Conservation (phyloP, 1,140 invertebrate species). For the Ostrea denselamellosa region DNA sequence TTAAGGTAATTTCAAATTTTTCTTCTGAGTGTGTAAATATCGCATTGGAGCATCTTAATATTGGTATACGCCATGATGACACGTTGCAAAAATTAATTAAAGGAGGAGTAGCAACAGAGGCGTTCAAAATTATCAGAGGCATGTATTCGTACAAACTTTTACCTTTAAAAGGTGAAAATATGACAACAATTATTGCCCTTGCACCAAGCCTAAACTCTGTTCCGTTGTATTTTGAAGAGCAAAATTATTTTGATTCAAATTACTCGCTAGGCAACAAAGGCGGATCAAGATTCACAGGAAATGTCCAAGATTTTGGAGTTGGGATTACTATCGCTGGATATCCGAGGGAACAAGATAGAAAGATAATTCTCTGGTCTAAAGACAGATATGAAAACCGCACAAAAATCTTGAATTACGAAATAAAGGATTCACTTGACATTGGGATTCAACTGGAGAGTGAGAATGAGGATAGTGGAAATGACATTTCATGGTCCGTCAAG, state of each 20-base stretch:
- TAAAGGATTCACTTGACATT: constrained; percentile 36
- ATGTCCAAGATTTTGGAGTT: not conserved
- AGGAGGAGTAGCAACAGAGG: not conserved
- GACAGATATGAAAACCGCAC: constrained; percentile 44
- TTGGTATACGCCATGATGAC: not conserved
- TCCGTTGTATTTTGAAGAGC: not conserved
- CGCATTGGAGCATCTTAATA: not conserved
- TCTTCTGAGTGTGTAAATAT: not conserved
- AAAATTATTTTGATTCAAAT: not conserved
- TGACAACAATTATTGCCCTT: not conserved
- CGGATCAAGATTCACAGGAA: not conserved
- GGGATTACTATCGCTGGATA: not conserved
- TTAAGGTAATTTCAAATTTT: not conserved
- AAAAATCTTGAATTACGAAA: constrained; percentile 39
- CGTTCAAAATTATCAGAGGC: not conserved
- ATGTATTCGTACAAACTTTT: not conserved
- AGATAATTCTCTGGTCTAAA: not conserved
- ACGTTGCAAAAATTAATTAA: not conserved
- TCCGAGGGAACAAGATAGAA: not conserved
- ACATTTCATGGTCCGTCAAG: constrained; percentile 24
- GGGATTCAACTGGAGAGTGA: not conserved
- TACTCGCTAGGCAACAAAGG: not conserved
- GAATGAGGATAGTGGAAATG: constrained; percentile 16
- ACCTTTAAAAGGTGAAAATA: not conserved
- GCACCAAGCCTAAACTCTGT: not conserved